Percentiles rank a stretch among this genome's conserved stretches.
These are phyloP conservation scores for Zalophus californianus DNA, from an alignment of 2,797 vertebrate genomes.

Conservation along the genomic window DNA sequence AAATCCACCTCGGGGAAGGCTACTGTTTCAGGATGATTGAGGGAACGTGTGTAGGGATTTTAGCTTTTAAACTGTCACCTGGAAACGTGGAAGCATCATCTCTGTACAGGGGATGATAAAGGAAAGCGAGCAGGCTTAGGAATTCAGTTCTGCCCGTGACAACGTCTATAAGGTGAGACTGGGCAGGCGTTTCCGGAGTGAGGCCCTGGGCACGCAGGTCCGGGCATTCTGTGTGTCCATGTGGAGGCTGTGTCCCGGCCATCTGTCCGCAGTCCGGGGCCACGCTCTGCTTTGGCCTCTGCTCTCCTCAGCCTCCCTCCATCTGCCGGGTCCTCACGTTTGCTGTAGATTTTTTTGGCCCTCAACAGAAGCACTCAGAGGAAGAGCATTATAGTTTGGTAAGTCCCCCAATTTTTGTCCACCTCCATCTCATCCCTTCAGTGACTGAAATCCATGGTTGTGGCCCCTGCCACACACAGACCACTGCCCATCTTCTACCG, in stretches of 20 bases:
- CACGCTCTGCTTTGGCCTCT: background rate
- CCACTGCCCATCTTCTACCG: rapidly evolving
- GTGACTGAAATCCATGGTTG: rapidly evolving
- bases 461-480: rapidly evolving
- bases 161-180: rapidly evolving
- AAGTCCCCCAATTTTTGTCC: background rate
- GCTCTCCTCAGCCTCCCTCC: background rate
- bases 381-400: rapidly evolving
- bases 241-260: background rate
- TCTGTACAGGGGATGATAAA: background rate
- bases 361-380: background rate
- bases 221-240: rapidly evolving
- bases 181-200: rapidly evolving
- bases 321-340: rapidly evolving
- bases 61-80: background rate
- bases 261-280: background rate
- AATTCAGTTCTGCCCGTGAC: rapidly evolving
- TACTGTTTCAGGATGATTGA: rapidly evolving
- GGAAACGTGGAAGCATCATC: background rate
- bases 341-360: background rate
- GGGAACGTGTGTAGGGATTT: rapidly evolving
- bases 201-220: rapidly evolving
- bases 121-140: background rate
- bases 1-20: background rate
- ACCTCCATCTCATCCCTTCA: background rate